Evolutionary conservation across 2,888 invertebrate genomes (phyloP).

Genomic region (Crocallis elinguaria): DNA sequence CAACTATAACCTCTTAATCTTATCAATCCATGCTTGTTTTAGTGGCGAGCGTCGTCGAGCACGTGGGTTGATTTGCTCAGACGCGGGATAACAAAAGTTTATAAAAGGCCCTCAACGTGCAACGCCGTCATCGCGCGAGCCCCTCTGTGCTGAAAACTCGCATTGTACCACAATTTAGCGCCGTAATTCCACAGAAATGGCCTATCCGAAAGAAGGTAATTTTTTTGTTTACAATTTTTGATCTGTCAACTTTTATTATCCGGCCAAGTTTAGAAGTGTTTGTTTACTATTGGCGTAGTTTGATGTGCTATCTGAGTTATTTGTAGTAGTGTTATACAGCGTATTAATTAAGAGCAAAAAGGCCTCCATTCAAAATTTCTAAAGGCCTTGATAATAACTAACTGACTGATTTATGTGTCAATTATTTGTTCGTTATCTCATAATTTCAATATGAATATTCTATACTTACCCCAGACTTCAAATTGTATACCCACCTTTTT

Average conservation of each 20-base stretch:
- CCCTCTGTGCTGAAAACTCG: slow-evolving; percentile 51
- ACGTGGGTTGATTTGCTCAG: slow-evolving; percentile 63
- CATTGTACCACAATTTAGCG: slow-evolving; percentile 30
- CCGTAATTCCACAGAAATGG: slow-evolving; percentile 56
- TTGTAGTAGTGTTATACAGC: slow-evolving; percentile 23
- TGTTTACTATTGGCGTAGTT: slow-evolving; percentile 2
- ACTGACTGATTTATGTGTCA: background rate
- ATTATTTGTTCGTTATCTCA: background rate
- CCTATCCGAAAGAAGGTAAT: slow-evolving; percentile 75
- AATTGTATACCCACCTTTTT: too few relatives aligned
- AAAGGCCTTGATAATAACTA: slow-evolving; percentile 34
- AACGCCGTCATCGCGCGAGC: slow-evolving; percentile 60
- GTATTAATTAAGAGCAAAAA: slow-evolving; percentile 1
- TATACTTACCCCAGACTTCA: too few relatives aligned
- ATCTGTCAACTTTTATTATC: slow-evolving; percentile 35
- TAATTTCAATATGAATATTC: too few relatives aligned
- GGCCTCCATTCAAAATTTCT: too few relatives aligned
- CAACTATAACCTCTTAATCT: slow-evolving; percentile 65
- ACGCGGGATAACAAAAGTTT: slow-evolving; percentile 64
- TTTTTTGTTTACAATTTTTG: slow-evolving; percentile 44
- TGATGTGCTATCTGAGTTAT: background rate
- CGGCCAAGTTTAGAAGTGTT: slow-evolving; percentile 37
- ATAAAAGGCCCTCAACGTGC: slow-evolving; percentile 69
- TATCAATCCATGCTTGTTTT: slow-evolving; percentile 47
- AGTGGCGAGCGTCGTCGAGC: slow-evolving; percentile 56